Conservation (phyloP, 1,140 invertebrate species). For the Drosophila nebulosa region DNA sequence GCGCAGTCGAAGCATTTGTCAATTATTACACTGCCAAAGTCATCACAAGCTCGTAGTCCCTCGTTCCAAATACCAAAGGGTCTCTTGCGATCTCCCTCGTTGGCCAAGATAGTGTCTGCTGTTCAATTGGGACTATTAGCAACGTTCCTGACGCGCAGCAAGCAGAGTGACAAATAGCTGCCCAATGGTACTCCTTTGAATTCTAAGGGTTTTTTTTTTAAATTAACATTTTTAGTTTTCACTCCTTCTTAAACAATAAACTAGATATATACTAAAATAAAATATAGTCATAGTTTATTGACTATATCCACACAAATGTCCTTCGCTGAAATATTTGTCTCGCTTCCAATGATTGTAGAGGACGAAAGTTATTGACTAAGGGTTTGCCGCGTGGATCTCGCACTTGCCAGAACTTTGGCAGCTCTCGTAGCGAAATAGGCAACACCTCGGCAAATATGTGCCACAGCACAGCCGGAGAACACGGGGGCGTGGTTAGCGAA, state of each 20-base stretch:
- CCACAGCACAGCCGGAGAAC: slow-evolving; percentile 93
- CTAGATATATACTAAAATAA: background rate
- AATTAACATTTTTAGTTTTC: background rate
- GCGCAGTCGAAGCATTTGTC: slow-evolving; percentile 7
- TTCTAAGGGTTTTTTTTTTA: background rate
- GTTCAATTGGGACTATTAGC: slow-evolving; percentile 53
- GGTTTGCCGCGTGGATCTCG: slow-evolving; percentile 82
- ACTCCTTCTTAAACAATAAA: background rate
- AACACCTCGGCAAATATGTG: slow-evolving; percentile 91
- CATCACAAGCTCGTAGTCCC: background rate
- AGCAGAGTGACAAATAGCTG: slow-evolving; percentile 8
- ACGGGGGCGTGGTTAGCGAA: slow-evolving; percentile 96
- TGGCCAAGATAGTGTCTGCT: slow-evolving; percentile 35
- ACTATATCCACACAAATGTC: slow-evolving; percentile 41
- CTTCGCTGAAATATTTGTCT: slow-evolving; percentile 83
- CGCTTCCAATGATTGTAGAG: slow-evolving; percentile 83
- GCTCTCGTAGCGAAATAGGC: slow-evolving; percentile 70
- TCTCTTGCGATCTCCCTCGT: slow-evolving; percentile 6
- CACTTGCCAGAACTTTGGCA: slow-evolving; percentile 84
- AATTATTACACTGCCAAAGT: background rate
- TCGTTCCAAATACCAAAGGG: slow-evolving; percentile 20
- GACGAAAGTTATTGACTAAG: slow-evolving; percentile 83
- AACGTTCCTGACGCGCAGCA: slow-evolving; percentile 24
- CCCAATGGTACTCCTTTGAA: background rate
- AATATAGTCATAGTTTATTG: background rate